Evolutionary conservation across 2,113 vertebrate genomes (phyloP), one percentile per base, ranked within the genome.

Genomic region (Lagopus leucura): DNA sequence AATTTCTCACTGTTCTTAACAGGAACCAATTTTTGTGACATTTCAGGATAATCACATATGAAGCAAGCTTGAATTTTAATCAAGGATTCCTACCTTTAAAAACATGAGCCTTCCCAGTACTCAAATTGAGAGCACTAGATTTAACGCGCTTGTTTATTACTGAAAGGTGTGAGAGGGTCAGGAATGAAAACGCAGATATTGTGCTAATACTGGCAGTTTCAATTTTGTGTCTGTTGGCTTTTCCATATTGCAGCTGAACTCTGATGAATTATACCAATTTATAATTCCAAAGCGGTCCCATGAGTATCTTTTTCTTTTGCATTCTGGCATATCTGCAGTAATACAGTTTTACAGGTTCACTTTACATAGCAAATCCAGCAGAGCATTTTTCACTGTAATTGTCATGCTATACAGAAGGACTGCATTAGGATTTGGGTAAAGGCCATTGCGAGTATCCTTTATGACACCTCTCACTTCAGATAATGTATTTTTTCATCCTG

Each of bases 11-110:
- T 66, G 28, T 45, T 93, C 40, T 83, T 70, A 90, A 74, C 55
- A 64, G 63, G 52, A 92, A 88, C 2, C 14, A 77, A 20, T 87
- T 95, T 91, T 91, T 89, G 28, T 67, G 90, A 60, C 32, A 76
- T 78, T 74, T 89, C 27, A 57, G 47, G 57, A 93, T 88, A 93
- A 93, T 86, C 32, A 74, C 2, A 1, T 77, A 65, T 74, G 78
- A 94, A 79, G 7, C 45, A 90, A 95, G 76, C 40, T 58, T 80
- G 57, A 82, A 85, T 95, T 93, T 93, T 84, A 93, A 57, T 86
- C 80, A 86, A 86, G 34, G 13, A 74, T 76, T 94, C 30, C 40
- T 76, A 57, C 17, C 21, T 90, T 88, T 47, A 71, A 75, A 91
- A 65, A 4, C 45, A 61, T 43, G 65, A 84, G 74, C 12, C 5